Evolutionary conservation across 2,797 vertebrate genomes (phyloP), one percentile per base, ranked within the genome.

Genomic region (Uromys caudimaculatus): DNA sequence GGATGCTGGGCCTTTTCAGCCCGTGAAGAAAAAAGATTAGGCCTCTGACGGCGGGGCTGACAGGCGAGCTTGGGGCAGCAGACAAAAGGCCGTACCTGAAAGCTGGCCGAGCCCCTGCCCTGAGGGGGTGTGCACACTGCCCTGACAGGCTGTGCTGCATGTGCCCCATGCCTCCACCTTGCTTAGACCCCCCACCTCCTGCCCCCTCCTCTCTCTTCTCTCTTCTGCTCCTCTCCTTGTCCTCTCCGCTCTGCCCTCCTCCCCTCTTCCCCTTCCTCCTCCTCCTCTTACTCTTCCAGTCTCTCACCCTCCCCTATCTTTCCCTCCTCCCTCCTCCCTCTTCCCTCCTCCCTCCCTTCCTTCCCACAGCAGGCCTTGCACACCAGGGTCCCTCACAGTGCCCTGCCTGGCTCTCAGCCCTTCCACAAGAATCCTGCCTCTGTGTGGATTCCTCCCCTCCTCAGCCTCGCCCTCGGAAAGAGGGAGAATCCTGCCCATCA

Each of bases 21-120:
- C 82, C 86, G 69, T 27, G 88, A 97, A 98, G 98, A 91, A 98
- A 98, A 98, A 98, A 99, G 99, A 99, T 99, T 99, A 99, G 98
- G 98, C 99, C 98, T 99, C 99, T 99, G 99, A 99, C 99, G 97
- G 99, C 97, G 98, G 98, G 98, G 98, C 98, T 98, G 97, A 98
- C 98, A 98, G 98, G 99, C 98, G 95, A 97, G 98, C 98, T 98
- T 98, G 97, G 98, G 98, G 98, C 98, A 96, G 98, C 98, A 99
- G 98, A 99, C 99, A 99, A 99, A 99, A 98, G 99, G 98, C 98
- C 97, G 98, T 98, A 99, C 99, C 99, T 99, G 98, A 99, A 98
- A 98, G 98, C 99, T 98, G 97, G 98, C 98, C 98, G 38, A 50
- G 69, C 75, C 54, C 83, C 78, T 32, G 93, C 89, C 84, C 77